Evolutionary conservation across 1,140 invertebrate genomes (phyloP).

Genomic region (Cardiocondyla obscurior): DNA sequence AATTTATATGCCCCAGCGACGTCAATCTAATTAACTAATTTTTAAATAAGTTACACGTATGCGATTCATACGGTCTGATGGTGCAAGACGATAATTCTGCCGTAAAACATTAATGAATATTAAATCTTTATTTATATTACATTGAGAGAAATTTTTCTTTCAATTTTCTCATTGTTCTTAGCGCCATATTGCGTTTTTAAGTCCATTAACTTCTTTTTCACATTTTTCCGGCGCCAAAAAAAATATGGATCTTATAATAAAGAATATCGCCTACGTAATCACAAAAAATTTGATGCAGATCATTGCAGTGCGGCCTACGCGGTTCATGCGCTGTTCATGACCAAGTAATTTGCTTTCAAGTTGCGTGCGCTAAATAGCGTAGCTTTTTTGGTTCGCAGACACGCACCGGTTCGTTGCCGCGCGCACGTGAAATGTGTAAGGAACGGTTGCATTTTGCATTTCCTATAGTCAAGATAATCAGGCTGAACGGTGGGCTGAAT

Average conservation of each 20-base stretch:
- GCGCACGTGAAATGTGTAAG: conserved; percentile 2
- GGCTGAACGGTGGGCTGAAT: conserved; percentile 6
- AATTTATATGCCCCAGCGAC: conserved; percentile 34
- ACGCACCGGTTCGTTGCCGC: conserved; percentile 8
- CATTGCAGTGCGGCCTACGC: conserved; percentile 19
- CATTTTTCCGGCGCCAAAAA: background rate
- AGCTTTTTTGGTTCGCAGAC: conserved; percentile 17
- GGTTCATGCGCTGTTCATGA: conserved; percentile 37
- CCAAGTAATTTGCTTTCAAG: conserved; percentile 38
- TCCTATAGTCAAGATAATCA: conserved; percentile 29
- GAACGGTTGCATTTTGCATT: conserved; percentile 31
- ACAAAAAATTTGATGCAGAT: conserved; percentile 30
- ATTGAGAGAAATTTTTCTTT: background rate
- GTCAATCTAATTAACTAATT: conserved; percentile 5
- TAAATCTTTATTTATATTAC: background rate
- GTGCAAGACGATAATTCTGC: background rate
- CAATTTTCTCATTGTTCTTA: background rate
- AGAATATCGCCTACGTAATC: conserved; percentile 6
- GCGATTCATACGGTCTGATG: background rate
- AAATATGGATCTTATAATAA: conserved; percentile 12
- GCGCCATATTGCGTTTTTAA: background rate
- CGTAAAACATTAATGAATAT: background rate
- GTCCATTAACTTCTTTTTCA: background rate
- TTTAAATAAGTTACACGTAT: conserved; percentile 24
- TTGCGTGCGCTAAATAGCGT: conserved; percentile 52